These are phyloP conservation scores for Daboia siamensis DNA, from an alignment of 2,113 vertebrate genomes.

Conservation along the genomic window DNA sequence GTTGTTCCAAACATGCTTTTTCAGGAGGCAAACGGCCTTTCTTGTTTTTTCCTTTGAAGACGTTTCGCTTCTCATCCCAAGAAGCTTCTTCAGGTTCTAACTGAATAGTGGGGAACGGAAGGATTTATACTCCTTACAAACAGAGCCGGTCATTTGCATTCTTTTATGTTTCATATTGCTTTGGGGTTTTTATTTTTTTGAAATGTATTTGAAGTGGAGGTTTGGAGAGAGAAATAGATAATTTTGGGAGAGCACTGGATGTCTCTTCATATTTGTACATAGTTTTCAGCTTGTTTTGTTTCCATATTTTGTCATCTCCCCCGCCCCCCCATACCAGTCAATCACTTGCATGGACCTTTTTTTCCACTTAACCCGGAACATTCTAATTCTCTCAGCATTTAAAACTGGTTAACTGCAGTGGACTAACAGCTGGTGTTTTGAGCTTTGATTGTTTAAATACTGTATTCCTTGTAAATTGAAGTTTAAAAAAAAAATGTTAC, in stretches of 20 bases:
- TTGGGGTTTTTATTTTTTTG: not conserved
- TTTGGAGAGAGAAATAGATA: not conserved
- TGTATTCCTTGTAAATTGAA: slow-evolving; percentile 77
- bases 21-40: too few species aligned
- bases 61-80: too few species aligned
- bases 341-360: slow-evolving; percentile 50
- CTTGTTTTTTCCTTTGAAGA: too few species aligned
- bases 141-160: too few species aligned
- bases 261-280: slow-evolving; percentile 58
- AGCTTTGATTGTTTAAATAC: slow-evolving; percentile 71
- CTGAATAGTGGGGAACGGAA: too few species aligned
- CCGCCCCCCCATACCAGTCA: not conserved
- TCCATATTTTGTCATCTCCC: slow-evolving; percentile 1
- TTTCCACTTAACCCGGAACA: slow-evolving; percentile 35
- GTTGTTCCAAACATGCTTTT: too few species aligned
- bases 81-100: too few species aligned
- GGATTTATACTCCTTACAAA: too few species aligned
- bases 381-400: slow-evolving; percentile 63
- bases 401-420: slow-evolving; percentile 66
- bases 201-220: not conserved
- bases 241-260: slow-evolving; percentile 61
- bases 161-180: too few species aligned
- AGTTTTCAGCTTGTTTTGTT: slow-evolving; percentile 54
- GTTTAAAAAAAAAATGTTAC: slow-evolving; percentile 67
- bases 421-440: slow-evolving; percentile 67